Percentiles rank a stretch among this genome's conserved stretches.
Conservation (phyloP, 2,113 vertebrate species). For the Prionailurus viverrinus region DNA sequence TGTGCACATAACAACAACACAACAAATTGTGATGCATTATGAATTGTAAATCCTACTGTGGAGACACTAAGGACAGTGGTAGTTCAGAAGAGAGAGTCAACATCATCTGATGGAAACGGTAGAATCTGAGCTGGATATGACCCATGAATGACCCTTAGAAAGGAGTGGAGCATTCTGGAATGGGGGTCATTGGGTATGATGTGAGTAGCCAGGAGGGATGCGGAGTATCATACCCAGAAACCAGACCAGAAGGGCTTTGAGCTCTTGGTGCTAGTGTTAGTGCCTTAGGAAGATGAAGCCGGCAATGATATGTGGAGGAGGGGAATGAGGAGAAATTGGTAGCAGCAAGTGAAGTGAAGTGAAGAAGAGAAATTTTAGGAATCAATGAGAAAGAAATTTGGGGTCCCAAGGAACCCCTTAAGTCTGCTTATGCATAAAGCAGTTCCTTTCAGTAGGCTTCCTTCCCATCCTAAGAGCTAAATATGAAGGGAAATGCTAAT, state of each 20-base stretch:
- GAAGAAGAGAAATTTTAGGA: conserved; percentile 20
- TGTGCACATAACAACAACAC: not conserved
- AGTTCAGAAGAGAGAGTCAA: not conserved
- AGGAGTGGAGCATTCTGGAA: not conserved
- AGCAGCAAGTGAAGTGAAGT: not conserved
- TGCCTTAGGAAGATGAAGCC: not conserved
- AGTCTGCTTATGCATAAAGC: not conserved
- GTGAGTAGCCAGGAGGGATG: not conserved
- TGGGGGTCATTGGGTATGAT: not conserved
- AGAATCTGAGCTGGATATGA: not conserved
- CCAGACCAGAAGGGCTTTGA: not conserved
- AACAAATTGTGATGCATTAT: not conserved
- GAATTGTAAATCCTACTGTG: not conserved
- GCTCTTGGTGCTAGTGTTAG: not conserved
- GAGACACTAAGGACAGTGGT: not conserved
- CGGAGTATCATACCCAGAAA: not conserved
- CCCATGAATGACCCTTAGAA: not conserved
- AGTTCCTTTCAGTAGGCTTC: not conserved
- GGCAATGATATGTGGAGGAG: not conserved
- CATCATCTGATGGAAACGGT: not conserved
- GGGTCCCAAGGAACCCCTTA: not conserved
- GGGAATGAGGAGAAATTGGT: not conserved
- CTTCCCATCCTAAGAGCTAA: not conserved
- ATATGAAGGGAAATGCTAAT: conserved; percentile 6
- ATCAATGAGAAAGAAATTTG: not conserved